Base-by-base conservation (phyloP, 2,888 invertebrate species). In the Girardia tigrina region DNA sequence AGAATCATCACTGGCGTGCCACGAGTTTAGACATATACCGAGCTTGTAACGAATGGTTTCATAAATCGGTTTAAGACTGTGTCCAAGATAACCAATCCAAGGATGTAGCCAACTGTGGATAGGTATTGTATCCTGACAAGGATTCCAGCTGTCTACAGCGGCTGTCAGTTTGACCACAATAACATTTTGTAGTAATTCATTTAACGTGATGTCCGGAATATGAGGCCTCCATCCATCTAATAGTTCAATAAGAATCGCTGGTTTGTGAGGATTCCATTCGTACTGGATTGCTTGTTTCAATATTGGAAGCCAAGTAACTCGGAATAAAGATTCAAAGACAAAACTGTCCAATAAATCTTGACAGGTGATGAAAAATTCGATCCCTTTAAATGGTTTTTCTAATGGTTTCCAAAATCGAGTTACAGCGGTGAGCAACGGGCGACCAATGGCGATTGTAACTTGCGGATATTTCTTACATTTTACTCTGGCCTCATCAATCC, bases 91-190 rank as follows among this genome's bases (percentile, higher is more conserved):
- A n/a, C 29, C 72, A 20, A 72, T 1, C 98, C 98, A 99, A 0
- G 97, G 97, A 83, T 94, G 90, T 77, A 95, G 89, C 98, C 98
- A 98, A 1, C 90, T 88, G 84, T 98, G 95, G 79, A 99, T 90
- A 16, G 97, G 97, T 78, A 93, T 88, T 0, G 91, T 91, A 83
- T 98, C 97, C 0, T 90, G 90, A 0, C 94, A 87, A 0, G 98
- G 98, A 86, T 98, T 92, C 98, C 98, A 97, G 20, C 69, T 28
- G 28, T 76, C 76, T 4, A 76, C 73, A n/a, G 29, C 72, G 12
- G 73, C 73, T 20, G 56, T 56, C 8, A 56, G 56, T 16, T 56
- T 56, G 56, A 56, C 56, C n/a, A 56, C 56, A 56, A 56, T 56
- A 4, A 56, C 56, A 23, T 75, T 74, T 16, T 76, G 89, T n/a